Conservation (phyloP, 2,797 vertebrate genomes). For the Poeciliopsis infans region DNA sequence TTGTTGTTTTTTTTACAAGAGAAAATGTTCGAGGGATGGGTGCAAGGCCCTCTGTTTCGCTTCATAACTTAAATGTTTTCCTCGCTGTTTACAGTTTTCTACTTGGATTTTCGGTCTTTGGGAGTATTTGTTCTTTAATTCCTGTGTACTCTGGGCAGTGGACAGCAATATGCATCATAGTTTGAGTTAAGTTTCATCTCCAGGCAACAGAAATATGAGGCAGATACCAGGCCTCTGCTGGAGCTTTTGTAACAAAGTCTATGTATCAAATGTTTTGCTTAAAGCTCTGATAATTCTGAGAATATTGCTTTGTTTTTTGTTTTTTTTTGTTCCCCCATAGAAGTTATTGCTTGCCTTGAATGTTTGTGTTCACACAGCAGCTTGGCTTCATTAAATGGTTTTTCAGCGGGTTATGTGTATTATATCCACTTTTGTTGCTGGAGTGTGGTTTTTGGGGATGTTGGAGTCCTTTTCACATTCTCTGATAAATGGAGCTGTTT, state of each 20-base stretch:
- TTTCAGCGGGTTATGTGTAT: neutral
- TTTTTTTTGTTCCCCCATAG: constrained; percentile 13
- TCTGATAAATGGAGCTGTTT: constrained; percentile 16
- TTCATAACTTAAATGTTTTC: neutral
- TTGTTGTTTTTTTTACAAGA: neutral
- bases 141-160: constrained; percentile 12
- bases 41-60: neutral
- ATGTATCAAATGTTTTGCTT: constrained; percentile 46
- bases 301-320: constrained; percentile 31
- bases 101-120: constrained; percentile 18
- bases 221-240: constrained; percentile 38
- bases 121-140: constrained; percentile 28
- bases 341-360: constrained; percentile 46
- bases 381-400: constrained; percentile 9
- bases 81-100: neutral
- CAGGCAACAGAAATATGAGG: constrained; percentile 62
- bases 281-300: constrained; percentile 32
- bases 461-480: neutral
- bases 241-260: constrained; percentile 38
- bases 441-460: neutral
- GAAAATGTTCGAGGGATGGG: neutral
- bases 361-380: constrained; percentile 6
- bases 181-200: constrained; percentile 44
- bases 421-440: neutral
- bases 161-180: constrained; percentile 32